Percentiles rank a stretch among this genome's conserved stretches.
Evolutionary conservation across 2,888 invertebrate species (phyloP).

Genomic region (Fissipunctia ypsillon): DNA sequence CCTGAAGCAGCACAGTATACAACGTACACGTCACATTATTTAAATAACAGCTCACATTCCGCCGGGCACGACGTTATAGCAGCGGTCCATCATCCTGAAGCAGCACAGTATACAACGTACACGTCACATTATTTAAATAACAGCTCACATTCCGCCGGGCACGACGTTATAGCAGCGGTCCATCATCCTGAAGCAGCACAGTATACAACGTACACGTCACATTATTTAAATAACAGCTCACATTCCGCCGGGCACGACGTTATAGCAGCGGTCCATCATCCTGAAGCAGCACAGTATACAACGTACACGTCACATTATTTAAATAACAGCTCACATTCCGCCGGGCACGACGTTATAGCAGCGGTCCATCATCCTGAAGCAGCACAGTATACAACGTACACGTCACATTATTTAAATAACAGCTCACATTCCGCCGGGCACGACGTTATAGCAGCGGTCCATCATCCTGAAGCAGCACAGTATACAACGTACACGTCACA

Average conservation of each 20-base stretch:
- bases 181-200: constrained; percentile 60
- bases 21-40: constrained; percentile 32
- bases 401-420: constrained; percentile 45
- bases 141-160: constrained; percentile 52
- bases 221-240: constrained; percentile 50
- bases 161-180: constrained; percentile 53
- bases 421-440: constrained; percentile 52
- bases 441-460: constrained; percentile 55
- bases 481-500: constrained; percentile 15
- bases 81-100: constrained; percentile 64
- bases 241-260: constrained; percentile 50
- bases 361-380: constrained; percentile 64
- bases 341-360: constrained; percentile 49
- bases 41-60: constrained; percentile 54
- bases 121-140: constrained; percentile 45
- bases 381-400: constrained; percentile 1
- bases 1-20: constrained; percentile 3
- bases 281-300: background rate
- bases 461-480: constrained; percentile 58
- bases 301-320: constrained; percentile 33
- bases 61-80: constrained; percentile 48
- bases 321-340: constrained; percentile 54
- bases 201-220: constrained; percentile 12
- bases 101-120: background rate
- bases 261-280: constrained; percentile 63